phyloP scores from a whole-genome alignment of 1,140 invertebrate species.

The Pachyrhynchus sulphureomaculatus region DNA sequence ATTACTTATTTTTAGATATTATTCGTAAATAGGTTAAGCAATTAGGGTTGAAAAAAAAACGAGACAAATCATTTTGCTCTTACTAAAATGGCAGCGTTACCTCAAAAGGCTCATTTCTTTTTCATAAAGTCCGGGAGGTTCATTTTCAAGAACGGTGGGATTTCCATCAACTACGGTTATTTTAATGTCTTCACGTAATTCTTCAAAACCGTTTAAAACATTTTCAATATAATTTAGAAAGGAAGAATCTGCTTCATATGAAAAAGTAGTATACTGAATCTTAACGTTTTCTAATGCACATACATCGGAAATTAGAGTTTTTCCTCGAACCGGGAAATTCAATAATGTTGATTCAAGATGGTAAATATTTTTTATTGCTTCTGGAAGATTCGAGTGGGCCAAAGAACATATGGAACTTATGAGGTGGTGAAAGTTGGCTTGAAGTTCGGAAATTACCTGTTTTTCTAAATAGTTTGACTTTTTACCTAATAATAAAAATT shows the following conservation, averaged over 20 bases:
- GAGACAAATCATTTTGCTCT: too few species aligned
- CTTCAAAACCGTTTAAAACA: conserved; percentile 24
- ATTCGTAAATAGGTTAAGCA: too few species aligned
- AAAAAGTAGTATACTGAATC: conserved; percentile 14
- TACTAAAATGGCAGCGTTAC: too few species aligned
- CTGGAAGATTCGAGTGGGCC: conserved; percentile 27
- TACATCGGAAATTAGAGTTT: conserved; percentile 27
- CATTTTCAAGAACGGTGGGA: conserved; percentile 3
- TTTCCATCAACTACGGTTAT: conserved; percentile 13
- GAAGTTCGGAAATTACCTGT: conserved; percentile 28
- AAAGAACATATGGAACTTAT: conserved; percentile 28
- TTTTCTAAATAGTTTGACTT: conserved; percentile 17
- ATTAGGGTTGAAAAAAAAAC: too few species aligned
- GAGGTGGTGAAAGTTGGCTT: conserved; percentile 32
- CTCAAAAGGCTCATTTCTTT: conserved; percentile 16
- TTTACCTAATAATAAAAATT: background rate
- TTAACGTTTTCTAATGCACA: conserved; percentile 17
- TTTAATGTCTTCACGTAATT: conserved; percentile 23
- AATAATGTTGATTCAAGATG: conserved; percentile 34
- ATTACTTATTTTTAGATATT: too few species aligned
- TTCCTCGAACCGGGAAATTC: conserved; percentile 36
- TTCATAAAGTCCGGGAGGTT: conserved; percentile 2
- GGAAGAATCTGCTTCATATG: background rate
- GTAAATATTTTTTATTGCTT: conserved; percentile 28
- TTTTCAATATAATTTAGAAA: conserved; percentile 22